Evolutionary conservation across 2,888 invertebrate species (phyloP), one percentile per base, ranked within the genome.

Genomic region (Oscheius sp.): DNA sequence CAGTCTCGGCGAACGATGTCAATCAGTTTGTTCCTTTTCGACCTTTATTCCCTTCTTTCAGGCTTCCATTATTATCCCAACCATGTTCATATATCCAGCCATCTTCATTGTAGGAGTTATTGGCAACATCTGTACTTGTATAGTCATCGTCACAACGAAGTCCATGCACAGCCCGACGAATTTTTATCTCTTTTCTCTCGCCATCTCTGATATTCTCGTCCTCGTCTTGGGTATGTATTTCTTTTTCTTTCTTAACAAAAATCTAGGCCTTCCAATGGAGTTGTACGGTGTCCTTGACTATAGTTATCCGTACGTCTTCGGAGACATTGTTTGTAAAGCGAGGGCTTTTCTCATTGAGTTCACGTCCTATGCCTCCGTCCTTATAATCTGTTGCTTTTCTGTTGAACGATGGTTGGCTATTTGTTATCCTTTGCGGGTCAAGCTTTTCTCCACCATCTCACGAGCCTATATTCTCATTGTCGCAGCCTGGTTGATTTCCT

Each of bases 391-490:
- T 30, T 79, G 79, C 62, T 85, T 85, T 68, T 86, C 85, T 4
- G 73, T 85, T n/a, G 85, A 85, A 51, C 71, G 85, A 32, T 85
- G 83, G 82, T 67, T 83, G 17, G 85, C 83, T 9, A 84, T 85
- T 56, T 85, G 85, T 59, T 83, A 82, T 66, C 85, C 85, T 3
- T 72, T 85, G 1, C 71, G 74, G 30, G 74, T 77, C 4, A 81
- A 85, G 67, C 64, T 78, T 12, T 82, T 85, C 61, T 81, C 84
- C 14, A 80, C 80, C n/a, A 67, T 82, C 12, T 73, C 79, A 56
- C 67, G 85, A 9, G 82, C 85, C 14, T 75, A 82, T 38, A 73
- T 73, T 12, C 69, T 82, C 4, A 85, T 86, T 47, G 45, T 82
- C 8, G 57, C 74, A 36, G 79, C 80, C 0, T 85, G 85, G 85